Evolutionary conservation across 2,797 vertebrate genomes (phyloP), one percentile per base, ranked within the genome.

Genomic region (Cyclura pinguis): DNA sequence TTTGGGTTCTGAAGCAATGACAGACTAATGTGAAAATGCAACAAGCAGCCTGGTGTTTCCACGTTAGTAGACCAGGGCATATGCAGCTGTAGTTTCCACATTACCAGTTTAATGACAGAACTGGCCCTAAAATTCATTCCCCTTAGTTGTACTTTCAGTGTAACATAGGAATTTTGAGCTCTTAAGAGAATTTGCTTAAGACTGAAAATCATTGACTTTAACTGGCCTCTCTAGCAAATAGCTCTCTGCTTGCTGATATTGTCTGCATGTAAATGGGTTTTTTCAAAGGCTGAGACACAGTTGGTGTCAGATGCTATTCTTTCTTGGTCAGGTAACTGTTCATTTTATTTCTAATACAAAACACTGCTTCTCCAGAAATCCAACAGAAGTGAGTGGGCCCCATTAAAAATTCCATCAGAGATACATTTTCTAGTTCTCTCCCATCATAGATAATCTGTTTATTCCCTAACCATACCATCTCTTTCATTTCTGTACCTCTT

Each of bases 401-500:
- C 20, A 80, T 50, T 90, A 81, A 87, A 86, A 87, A 83, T 76
- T 62, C 55, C 27, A 87, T 82, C 78, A 76, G 3, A 6, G 27
- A 50, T 64, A 22, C 13, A 86, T 86, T 86, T 86, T 59, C 22
- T 6, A 50, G 29, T 50, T 24, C 24, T 1, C 55, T 90, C 52
- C n/a, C 47, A 7, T 64, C 78, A 87, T 22, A 35, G 13, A 52
- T 74, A 64, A 87, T 29, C 88, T 86, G 64, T 89, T 92, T 86
- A 59, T 91, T 92, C 29, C 59, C 24, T 93, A 90, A 1, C 50
- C 92, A n/a, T 1, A 90, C 52, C n/a, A 9, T 73, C 90, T 83
- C 64, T 88, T 90, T 86, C 74, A n/a, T 91, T 93, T 91, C 52
- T 85, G n/a, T 10, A 85, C 22, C 1, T 90, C 7, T 92, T 91